Conservation (phyloP, 2,888 invertebrate species). For the Sminthurinus aureus region DNA sequence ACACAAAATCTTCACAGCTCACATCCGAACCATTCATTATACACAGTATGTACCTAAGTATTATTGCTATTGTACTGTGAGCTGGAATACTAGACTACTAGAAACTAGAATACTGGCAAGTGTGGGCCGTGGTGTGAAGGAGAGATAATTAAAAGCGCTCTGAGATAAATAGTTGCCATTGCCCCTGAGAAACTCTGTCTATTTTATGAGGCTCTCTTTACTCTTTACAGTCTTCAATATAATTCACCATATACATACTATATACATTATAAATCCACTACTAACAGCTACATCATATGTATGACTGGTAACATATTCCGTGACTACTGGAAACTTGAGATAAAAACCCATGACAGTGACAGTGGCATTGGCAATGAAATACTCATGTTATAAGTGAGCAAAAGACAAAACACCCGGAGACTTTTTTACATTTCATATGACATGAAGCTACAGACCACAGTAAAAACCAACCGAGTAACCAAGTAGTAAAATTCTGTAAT, state of each 20-base stretch:
- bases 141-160: slow-evolving; percentile 26
- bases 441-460: too few species aligned
- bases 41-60: too few species aligned
- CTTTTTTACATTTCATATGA: neutral
- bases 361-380: neutral
- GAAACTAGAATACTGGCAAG: neutral
- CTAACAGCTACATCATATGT: too few species aligned
- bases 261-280: neutral
- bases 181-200: slow-evolving; percentile 32
- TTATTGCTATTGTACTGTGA: too few species aligned
- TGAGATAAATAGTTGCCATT: slow-evolving; percentile 27
- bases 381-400: neutral
- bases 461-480: too few species aligned
- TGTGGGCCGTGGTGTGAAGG: neutral
- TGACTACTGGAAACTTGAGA: neutral
- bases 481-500: too few species aligned
- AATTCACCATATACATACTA: neutral
- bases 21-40: too few species aligned
- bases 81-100: too few species aligned
- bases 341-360: neutral
- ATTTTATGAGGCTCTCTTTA: slow-evolving; percentile 26
- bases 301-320: neutral
- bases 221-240: slow-evolving; percentile 3
- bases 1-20: too few species aligned
- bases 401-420: neutral